Evolutionary conservation across 2,888 invertebrate genomes (phyloP), one percentile per base, ranked within the genome.

Genomic region (Toxonevra muliebris): DNA sequence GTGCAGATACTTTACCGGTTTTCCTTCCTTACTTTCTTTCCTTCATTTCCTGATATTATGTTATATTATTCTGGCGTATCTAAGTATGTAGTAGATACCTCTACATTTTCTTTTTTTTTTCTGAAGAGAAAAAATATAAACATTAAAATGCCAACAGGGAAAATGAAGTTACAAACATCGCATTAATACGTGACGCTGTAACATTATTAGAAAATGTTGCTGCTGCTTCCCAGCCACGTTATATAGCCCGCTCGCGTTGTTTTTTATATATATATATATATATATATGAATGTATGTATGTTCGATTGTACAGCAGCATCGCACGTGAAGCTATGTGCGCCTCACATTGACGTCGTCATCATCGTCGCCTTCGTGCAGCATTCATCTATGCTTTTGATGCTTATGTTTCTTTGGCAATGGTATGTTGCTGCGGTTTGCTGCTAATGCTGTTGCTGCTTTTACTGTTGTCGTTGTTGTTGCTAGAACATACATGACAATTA

Each of bases 101-200:
- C 30, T 30, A 30, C 30, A 4, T 30, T 7, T 30, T 30, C 30
- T 42, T 13, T 43, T 15, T 59, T 42, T 59, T 66, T 60, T 66
- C 66, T 65, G 64, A 43, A 58, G 42, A 20, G 43, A 73, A 73
- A 76, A 79, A 76, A 79, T 75, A 53, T 61, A 78, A 79, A 80
- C 81, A 82, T 81, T 79, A 80, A 81, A 80, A 80, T 80, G 79
- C 82, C 81, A 82, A 76, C 74, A 76, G 78, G 77, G 76, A 78
- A 79, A 81, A 82, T 82, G 76, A 82, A 81, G 82, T 82, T 79
- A 80, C 79, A 82, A 80, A 79, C 81, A 78, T 77, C 76, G 77
- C 80, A 82, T 80, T 80, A 81, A 79, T 81, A 81, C 81, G 81
- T 81, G 82, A 81, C 75, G 77, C 78, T 77, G 74, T 20, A 63